These are phyloP conservation scores for Polyommatus iphigenia DNA, from an alignment of 2,888 invertebrate genomes.

Conservation along the genomic window DNA sequence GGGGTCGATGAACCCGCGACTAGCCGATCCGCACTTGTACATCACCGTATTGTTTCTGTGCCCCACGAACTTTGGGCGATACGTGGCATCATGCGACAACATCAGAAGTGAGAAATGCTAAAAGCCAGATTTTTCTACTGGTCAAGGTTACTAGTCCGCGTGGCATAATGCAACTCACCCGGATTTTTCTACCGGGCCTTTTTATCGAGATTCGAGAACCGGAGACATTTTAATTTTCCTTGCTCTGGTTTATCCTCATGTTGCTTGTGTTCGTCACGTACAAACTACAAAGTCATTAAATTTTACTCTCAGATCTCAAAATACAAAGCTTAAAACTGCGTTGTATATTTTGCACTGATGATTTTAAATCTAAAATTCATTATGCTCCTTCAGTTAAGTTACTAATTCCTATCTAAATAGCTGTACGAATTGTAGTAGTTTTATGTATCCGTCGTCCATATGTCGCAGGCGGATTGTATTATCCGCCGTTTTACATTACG, in stretches of 20 bases:
- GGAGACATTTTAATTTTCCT: background rate
- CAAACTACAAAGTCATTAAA: no score
- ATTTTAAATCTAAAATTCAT: background rate
- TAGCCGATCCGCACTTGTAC: slow-evolving; percentile 74
- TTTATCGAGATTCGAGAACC: background rate
- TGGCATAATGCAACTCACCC: background rate
- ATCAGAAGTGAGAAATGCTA: background rate
- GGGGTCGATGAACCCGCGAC: slow-evolving; percentile 70
- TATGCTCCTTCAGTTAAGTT: background rate
- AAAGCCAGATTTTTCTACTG: background rate
- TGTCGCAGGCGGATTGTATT: no score
- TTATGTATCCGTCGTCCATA: background rate
- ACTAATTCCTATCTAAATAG: background rate
- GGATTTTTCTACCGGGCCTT: background rate
- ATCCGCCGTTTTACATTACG: no score
- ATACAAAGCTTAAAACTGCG: no score
- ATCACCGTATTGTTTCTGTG: slow-evolving; percentile 71
- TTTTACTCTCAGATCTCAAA: no score
- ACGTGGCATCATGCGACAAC: background rate
- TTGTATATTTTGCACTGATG: no score
- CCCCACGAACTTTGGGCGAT: slow-evolving; percentile 33
- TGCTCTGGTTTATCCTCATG: background rate
- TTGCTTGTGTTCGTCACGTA: no score
- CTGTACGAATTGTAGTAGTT: background rate
- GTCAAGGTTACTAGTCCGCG: background rate